Evolutionary conservation across 2,797 vertebrate genomes (phyloP).

Genomic region (Thaleichthys pacificus): DNA sequence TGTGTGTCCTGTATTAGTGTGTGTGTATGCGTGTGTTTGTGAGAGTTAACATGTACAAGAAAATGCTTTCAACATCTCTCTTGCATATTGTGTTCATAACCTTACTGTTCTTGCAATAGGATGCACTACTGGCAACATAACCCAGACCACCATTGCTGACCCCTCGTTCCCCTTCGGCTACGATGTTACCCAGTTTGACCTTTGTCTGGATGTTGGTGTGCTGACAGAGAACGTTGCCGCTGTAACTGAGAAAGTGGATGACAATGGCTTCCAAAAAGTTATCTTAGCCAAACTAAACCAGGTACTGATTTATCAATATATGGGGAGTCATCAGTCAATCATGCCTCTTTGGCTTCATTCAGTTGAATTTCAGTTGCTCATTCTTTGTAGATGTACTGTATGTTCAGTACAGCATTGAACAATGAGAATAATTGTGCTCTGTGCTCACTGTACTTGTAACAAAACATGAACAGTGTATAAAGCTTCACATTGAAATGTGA

Average conservation of each 20-base stretch:
- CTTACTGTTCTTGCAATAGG: constrained; percentile 36
- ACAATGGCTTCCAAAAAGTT: constrained; percentile 45
- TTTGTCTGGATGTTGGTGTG: constrained; percentile 55
- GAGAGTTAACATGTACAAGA: constrained; percentile 5
- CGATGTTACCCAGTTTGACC: constrained; percentile 55
- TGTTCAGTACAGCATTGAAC: not conserved
- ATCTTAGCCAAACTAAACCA: constrained; percentile 67
- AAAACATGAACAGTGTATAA: no score
- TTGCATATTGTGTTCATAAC: not conserved
- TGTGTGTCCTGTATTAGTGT: not conserved
- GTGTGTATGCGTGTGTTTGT: not conserved
- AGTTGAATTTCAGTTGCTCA: no score
- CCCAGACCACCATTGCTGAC: constrained; percentile 45
- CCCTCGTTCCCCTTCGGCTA: constrained; percentile 66
- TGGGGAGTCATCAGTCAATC: not conserved
- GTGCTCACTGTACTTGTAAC: not conserved
- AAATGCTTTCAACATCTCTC: not conserved
- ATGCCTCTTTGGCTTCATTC: not conserved
- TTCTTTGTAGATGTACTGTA: no score
- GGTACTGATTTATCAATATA: constrained; percentile 41
- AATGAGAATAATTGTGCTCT: not conserved
- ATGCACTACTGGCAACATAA: constrained; percentile 64
- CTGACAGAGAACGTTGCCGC: constrained; percentile 59
- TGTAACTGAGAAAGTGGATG: constrained; percentile 63
- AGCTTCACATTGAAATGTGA: not conserved